Evolutionary conservation across 2,797 vertebrate species (phyloP).

Genomic region (Sebastes vulpes): DNA sequence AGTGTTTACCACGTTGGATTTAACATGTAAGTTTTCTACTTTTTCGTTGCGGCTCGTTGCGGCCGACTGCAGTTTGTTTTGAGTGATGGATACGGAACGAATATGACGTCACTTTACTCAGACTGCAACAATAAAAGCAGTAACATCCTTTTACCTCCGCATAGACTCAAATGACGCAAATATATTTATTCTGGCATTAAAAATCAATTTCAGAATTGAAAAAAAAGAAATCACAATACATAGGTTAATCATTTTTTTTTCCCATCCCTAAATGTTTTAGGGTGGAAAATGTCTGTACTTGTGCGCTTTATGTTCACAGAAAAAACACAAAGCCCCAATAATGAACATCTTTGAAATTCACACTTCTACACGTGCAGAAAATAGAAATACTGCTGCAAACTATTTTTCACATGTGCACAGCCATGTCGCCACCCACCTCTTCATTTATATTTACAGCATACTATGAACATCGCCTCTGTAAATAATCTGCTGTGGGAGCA

Average conservation of each 20-base stretch:
- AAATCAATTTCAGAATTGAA: fast-evolving
- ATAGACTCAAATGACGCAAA: too few species aligned
- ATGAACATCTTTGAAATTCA: not conserved
- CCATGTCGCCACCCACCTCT: not conserved
- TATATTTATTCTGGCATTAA: too few species aligned
- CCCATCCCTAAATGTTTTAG: not conserved
- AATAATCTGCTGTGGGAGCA: slow-evolving; percentile 23
- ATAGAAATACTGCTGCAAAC: slow-evolving; percentile 26
- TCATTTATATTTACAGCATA: slow-evolving; percentile 7
- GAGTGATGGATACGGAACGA: fast-evolving
- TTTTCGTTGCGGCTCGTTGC: too few species aligned
- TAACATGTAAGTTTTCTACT: too few species aligned
- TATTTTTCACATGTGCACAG: not conserved
- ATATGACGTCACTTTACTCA: too few species aligned
- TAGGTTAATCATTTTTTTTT: not conserved
- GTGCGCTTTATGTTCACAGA: not conserved
- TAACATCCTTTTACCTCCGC: too few species aligned
- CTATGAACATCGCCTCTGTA: slow-evolving; percentile 2
- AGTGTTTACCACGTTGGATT: too few species aligned
- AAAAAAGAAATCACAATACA: too few species aligned
- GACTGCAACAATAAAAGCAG: too few species aligned
- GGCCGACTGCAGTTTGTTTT: too few species aligned
- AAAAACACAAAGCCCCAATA: not conserved
- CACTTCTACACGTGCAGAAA: not conserved
- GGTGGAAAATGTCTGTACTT: not conserved